Base-by-base conservation (phyloP, 1,140 invertebrate species). In the Mercenaria mercenaria region DNA sequence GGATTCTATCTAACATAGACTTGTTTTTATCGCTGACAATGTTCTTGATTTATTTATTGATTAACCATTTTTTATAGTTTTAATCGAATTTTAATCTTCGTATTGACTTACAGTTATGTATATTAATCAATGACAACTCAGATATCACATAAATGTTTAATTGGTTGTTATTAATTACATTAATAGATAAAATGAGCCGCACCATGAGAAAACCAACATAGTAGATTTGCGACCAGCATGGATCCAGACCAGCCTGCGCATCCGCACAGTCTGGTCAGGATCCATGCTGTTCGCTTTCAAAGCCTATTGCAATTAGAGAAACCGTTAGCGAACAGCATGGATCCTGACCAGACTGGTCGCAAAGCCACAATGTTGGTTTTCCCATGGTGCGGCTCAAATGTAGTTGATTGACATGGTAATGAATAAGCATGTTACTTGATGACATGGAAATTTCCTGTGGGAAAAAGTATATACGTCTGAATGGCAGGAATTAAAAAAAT, bases 111-210 rank as follows among this genome's bases (percentile, higher is more conserved):
- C 61, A 32, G 61, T 32, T 23, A 6, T 32, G 61, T 32, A 67
- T n/a, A 37, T 32, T 67, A 67, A 29, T 29, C 13, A 29, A 32
- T 67, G 61, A 67, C 26, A 29, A 32, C 6, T 32, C 61, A 67
- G 13, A 29, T 67, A 11, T 32, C 61, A 67, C 29, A 67, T 67
- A 8, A 32, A 67, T 67, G 61, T 11, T 67, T 67, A 67, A 67
- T 67, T 11, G 61, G 8, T 32, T 67, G 61, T 67, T 32, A 67
- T 29, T 67, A 67, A 67, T 67, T 67, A 67, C 61, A 32, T 67
- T 29, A 67, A 29, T 10, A 32, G 61, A 67, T 67, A 29, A 32
- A 67, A n/a, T n/a, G n/a, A n/a, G n/a, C n/a, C n/a, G n/a, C n/a
- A n/a, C n/a, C n/a, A n/a, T n/a, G n/a, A n/a, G n/a, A n/a, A n/a